Conservation (phyloP, 2,113 vertebrate genomes). For the Cettia cetti region DNA sequence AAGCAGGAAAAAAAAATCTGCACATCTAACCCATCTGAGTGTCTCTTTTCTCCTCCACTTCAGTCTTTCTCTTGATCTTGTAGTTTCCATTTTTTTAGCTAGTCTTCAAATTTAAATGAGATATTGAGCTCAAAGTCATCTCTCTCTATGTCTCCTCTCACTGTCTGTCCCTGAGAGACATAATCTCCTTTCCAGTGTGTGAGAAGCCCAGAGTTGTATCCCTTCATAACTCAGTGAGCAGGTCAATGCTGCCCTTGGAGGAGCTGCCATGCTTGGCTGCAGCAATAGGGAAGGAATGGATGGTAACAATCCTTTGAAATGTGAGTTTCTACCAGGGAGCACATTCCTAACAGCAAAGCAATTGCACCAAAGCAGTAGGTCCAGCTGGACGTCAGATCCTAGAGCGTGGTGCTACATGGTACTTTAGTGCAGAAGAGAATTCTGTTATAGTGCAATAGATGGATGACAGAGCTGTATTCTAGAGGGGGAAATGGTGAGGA, state of each 20-base stretch:
- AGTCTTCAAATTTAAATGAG: not conserved
- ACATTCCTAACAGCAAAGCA: accelerated
- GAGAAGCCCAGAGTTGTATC: not conserved
- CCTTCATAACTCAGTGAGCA: no score
- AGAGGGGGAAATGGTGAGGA: not conserved
- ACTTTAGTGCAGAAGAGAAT: not conserved
- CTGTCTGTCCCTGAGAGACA: not conserved
- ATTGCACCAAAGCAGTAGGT: not conserved
- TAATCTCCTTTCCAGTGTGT: not conserved
- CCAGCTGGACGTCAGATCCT: not conserved
- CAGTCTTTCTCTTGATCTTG: not conserved
- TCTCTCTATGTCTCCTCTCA: not conserved
- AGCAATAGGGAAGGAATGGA: not conserved
- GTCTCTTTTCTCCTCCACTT: not conserved
- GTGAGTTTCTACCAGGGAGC: not conserved
- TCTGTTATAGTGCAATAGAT: not conserved
- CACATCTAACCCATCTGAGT: not conserved
- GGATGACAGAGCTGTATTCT: not conserved
- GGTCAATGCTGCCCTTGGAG: not conserved
- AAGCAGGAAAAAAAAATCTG: not conserved
- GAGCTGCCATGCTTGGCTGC: not conserved
- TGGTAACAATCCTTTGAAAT: not conserved
- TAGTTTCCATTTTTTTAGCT: not conserved
- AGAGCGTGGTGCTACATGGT: not conserved
- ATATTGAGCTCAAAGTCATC: not conserved